Base-by-base conservation (phyloP, 2,888 invertebrate genomes). In the Agriopis marginaria region DNA sequence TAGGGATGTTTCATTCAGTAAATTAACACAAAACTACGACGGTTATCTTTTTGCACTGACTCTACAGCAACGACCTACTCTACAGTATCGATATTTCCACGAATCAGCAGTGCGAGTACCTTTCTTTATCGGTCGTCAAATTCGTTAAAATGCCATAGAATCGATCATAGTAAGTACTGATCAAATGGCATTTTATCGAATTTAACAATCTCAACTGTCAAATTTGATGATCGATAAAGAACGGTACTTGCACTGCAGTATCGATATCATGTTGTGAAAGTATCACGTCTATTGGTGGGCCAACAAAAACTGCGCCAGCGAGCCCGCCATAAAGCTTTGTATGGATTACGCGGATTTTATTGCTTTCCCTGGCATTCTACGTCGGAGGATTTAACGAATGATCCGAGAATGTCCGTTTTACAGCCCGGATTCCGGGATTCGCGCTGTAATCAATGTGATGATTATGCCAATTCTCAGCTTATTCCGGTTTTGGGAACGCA, bases 321-420 rank as follows among this genome's bases (percentile, higher is more conserved):
- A 64, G 64, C 53, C 61, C 42, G 70, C 70, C 66, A 66, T 70
- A 70, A 70, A 70, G 70, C 70, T 71, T 72, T 70, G 70, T 72
- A 68, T 68, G 72, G 73, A 75, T 76, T 76, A 76, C 73, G 53
- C 60, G 66, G 75, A 72, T 73, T 76, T 76, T 76, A 75, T 72
- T 75, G 68, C 71, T 71, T 69, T 73, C 66, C 66, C 67, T 56
- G 68, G 68, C 64, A 70, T 69, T 66, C 62, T 63, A 56, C 72
- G 62, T 63, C 63, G 65, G 63, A 69, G 67, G 71, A 71, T 71
- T 70, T 70, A 65, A 66, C 70, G 70, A 70, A 70, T 70, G 70
- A 70, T 70, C 70, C 70, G 58, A 58, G 51, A 68, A 68, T 59
- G 70, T 66, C 66, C 70, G 66, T 66, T 70, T 70, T 66, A 70